A percentile compares a stretch with the other conserved stretches of the same genome.
Evolutionary conservation across 2,797 vertebrate genomes (phyloP).

Genomic region (Heliangelus exortis): DNA sequence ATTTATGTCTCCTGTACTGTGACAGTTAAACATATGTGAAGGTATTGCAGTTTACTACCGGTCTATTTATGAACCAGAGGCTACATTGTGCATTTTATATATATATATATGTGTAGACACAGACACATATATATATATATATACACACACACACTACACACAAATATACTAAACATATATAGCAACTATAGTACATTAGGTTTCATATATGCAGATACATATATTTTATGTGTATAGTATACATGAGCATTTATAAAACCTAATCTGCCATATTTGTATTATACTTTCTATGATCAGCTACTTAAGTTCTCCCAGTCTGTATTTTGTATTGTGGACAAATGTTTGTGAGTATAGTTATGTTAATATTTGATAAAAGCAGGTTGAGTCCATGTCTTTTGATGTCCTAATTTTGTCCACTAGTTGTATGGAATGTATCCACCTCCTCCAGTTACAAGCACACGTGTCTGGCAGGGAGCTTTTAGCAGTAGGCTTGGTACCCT

Average conservation of each 20-base stretch:
- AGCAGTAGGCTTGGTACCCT: neutral
- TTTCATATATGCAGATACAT: neutral
- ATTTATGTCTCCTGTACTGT: neutral
- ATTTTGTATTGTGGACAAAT: neutral
- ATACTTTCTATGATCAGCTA: neutral
- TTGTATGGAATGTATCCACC: too few species aligned
- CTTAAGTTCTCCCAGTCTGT: neutral
- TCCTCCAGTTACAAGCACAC: neutral
- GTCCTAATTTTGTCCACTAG: neutral
- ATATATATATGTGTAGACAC: neutral
- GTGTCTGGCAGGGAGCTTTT: accelerated
- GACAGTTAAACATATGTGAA: accelerated
- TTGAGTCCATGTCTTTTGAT: neutral
- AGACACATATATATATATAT: neutral
- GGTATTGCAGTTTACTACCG: neutral
- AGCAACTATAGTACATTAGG: neutral
- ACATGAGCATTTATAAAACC: neutral
- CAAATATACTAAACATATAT: too few species aligned
- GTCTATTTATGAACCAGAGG: neutral
- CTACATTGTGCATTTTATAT: too few species aligned
- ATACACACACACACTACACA: neutral
- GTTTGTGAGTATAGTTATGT: neutral
- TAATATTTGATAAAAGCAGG: neutral
- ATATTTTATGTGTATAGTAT: neutral
- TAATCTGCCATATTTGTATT: neutral